Percentiles rank a stretch among this genome's conserved stretches.
Evolutionary conservation across 2,797 vertebrate genomes (phyloP).

Genomic region (Carcharodon carcharias): DNA sequence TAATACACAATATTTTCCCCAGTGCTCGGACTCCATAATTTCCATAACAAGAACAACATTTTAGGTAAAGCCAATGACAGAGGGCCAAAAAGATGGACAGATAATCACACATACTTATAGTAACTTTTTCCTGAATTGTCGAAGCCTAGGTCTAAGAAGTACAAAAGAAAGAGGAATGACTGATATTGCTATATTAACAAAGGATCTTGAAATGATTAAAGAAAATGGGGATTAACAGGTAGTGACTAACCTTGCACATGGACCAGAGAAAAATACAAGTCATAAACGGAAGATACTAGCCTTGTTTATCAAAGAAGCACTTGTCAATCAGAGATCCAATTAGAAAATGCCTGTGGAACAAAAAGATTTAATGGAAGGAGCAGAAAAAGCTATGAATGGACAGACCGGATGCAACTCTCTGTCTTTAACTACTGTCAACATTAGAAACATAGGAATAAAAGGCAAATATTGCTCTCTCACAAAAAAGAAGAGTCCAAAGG

Average conservation of each 20-base stretch:
- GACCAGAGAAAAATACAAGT: not conserved
- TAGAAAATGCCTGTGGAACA: not conserved
- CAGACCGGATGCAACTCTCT: not conserved
- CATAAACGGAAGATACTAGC: not conserved
- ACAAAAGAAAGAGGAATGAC: not conserved
- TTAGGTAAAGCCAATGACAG: not conserved
- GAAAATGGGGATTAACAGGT: not conserved
- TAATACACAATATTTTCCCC: not conserved
- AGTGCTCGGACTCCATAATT: not conserved
- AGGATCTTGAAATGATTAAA: not conserved
- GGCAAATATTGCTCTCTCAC: not conserved
- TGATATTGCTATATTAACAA: not conserved
- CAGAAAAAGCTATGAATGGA: not conserved
- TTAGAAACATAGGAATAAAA: not conserved
- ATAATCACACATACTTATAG: not conserved
- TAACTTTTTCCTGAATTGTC: not conserved
- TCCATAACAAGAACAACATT: not conserved
- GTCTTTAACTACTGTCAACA: not conserved
- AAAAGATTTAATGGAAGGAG: not conserved
- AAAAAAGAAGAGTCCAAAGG: not conserved
- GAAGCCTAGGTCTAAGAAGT: not conserved
- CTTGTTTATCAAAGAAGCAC: not conserved
- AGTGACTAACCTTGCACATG: not conserved
- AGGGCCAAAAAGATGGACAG: not conserved
- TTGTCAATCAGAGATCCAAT: not conserved